Percentiles rank a stretch among this genome's conserved stretches.
These are phyloP conservation scores for Pseudococcus longispinus DNA, from an alignment of 2,888 invertebrate species.

Conservation along the genomic window DNA sequence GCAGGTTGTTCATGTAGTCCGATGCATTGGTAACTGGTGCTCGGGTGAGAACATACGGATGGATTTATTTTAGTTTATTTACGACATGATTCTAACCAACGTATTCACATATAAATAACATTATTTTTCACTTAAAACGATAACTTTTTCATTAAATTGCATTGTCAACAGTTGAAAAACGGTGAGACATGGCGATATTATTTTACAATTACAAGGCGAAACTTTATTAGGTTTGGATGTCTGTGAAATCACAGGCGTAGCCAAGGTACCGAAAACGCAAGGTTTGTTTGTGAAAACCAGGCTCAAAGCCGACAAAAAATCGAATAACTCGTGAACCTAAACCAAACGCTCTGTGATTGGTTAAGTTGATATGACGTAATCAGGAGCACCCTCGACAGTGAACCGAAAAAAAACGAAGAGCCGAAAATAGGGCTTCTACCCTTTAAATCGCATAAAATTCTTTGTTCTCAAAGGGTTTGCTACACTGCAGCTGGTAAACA, in stretches of 20 bases:
- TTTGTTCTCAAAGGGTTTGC: too few species aligned
- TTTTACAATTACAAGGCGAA: background rate
- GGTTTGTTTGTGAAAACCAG: background rate
- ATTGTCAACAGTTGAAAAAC: constrained; percentile 7
- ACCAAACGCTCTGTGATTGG: too few species aligned
- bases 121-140: constrained; percentile 11
- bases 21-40: background rate
- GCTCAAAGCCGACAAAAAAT: too few species aligned
- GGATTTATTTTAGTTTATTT: constrained; percentile 3
- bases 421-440: too few species aligned
- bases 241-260: background rate
- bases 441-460: too few species aligned
- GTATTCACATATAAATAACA: background rate
- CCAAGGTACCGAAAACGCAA: background rate
- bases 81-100: constrained; percentile 9
- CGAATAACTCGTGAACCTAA: too few species aligned
- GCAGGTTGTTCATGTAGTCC: background rate
- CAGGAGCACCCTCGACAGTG: too few species aligned
- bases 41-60: background rate
- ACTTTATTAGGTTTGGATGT: background rate
- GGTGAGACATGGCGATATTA: background rate
- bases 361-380: too few species aligned
- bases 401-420: too few species aligned
- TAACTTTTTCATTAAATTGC: background rate
- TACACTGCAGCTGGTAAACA: background rate